Evolutionary conservation across 1,140 invertebrate genomes (phyloP), one percentile per base, ranked within the genome.

Genomic region (Andrena cerasifolii): DNA sequence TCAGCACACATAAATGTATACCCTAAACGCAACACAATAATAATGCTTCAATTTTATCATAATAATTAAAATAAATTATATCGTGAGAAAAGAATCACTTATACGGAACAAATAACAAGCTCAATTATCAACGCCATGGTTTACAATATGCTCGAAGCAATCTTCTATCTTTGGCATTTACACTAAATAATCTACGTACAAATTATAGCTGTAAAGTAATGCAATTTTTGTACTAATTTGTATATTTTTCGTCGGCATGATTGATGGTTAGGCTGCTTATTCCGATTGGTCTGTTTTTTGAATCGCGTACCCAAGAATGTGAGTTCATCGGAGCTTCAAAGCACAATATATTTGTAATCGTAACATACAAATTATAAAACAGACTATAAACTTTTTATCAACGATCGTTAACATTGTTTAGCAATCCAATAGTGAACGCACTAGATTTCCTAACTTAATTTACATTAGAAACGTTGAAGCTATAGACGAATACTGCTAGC

Each of bases 91-190:
- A 43, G 36, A 43, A 40, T 74, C 26, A 66, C 33, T 66, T 74
- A 65, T 66, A 40, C 26, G 8, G 43, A 65, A 74, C 61, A 66
- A 66, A 43, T 26, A 73, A 53, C 14, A 7, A 73, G 2, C n/a
- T 59, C 33, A 40, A 14, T 18, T 51, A 62, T 24, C 16, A 63
- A 33, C 49, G 21, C 7, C 18, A 33, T 49, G 7, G 16, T 65
- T 31, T n/a, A 47, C 26, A 28, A 18, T 45, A n/a, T 49, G 12
- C 16, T 51, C 21, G 2, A 58, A n/a, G 40, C 8, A 58, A 59
- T 58, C 56, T 26, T 31, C 28, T 47, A 54, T 74, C 73, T 76
- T 76, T 76, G 73, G 73, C 18, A 76, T 67, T 36, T 40, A 61
- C 6, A 14, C 31, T 76, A 68, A 58, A 58, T 3, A 59, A 68